Base-by-base conservation (phyloP, 2,888 invertebrate genomes). In the Coremacera marginata region DNA sequence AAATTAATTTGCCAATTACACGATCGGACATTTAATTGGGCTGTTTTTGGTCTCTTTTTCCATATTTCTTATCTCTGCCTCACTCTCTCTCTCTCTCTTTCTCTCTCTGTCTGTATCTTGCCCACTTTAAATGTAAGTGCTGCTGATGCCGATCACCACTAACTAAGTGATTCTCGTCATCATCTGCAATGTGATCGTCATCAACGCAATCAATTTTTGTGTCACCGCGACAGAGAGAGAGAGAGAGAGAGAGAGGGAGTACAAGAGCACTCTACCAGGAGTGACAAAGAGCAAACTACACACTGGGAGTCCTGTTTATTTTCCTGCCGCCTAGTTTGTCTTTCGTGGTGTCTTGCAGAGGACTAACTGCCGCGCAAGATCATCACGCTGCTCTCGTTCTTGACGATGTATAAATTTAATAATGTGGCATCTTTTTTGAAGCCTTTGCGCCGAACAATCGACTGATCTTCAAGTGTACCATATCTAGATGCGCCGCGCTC, bases 1-100 rank as follows among this genome's bases (percentile, higher is more conserved):
- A 87, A 86, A 87, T 87, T 87, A 87, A 87, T 87, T 87, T 87
- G 86, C 87, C 87, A 87, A 87, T 87, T 87, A 87, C 87, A 87
- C 85, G 87, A 87, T 87, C 87, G 85, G 86, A 87, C 86, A 87
- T 87, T 87, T 87, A 87, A 87, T 87, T 87, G 87, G 87, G 85
- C 84, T 74, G 67, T 51, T 67, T 67, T 74, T 74, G 25, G 65
- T 65, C 55, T 14, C 44, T 62, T 27, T n/a, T n/a, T n/a, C n/a
- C n/a, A n/a, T n/a, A n/a, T n/a, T n/a, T n/a, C n/a, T 34, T 55
- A 27, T 7, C 14, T 55, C 14, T 34, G 27, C 9, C 34, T 25
- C 72, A 31, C 22, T 63, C 63, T 27, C 19, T 57, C 22, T 55
- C 25, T 70, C 34, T n/a, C 19, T 55, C 70, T 25, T 8, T 19